Conservation (phyloP, 2,797 vertebrate genomes). For the Rhadinocentrus ornatus region DNA sequence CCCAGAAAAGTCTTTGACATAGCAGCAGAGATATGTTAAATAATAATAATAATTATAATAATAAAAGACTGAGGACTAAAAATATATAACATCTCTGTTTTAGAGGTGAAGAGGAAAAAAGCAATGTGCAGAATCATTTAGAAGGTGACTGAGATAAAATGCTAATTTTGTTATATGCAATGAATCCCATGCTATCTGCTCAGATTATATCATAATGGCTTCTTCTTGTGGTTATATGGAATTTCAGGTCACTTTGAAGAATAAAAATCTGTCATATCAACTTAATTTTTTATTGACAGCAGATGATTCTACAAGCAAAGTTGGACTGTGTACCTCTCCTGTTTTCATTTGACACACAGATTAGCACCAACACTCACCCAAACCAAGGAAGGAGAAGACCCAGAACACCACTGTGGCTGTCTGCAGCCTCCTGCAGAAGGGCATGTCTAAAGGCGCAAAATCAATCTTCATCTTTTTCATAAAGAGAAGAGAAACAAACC, state of each 20-base stretch:
- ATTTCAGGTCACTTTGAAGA: not conserved
- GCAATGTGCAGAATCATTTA: not conserved
- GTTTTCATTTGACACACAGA: conserved; percentile 10
- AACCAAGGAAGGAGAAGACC: conserved; percentile 88
- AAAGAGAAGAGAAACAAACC: not conserved
- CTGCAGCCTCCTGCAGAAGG: conserved; percentile 87
- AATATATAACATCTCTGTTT: not conserved
- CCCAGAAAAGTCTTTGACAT: not conserved
- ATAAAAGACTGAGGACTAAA: not conserved
- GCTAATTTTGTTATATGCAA: not conserved
- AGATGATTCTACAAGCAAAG: not conserved
- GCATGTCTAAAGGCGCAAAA: conserved; percentile 84
- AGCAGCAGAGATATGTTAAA: not conserved
- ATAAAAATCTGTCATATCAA: not conserved
- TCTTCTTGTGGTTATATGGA: conserved; percentile 20
- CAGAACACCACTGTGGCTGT: conserved; percentile 86
- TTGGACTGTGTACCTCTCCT: not conserved
- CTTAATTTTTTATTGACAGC: not conserved
- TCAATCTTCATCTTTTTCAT: conserved; percentile 85
- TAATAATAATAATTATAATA: not conserved
- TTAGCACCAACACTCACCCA: conserved; percentile 83
- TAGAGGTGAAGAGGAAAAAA: not conserved
- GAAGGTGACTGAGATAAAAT: no score
- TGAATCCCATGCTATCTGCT: not conserved
- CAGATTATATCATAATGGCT: not conserved